Percentiles rank a stretch among this genome's conserved stretches.
phyloP scores from a whole-genome alignment of 2,888 invertebrate genomes.

The Chalcosyrphus nemorum region DNA sequence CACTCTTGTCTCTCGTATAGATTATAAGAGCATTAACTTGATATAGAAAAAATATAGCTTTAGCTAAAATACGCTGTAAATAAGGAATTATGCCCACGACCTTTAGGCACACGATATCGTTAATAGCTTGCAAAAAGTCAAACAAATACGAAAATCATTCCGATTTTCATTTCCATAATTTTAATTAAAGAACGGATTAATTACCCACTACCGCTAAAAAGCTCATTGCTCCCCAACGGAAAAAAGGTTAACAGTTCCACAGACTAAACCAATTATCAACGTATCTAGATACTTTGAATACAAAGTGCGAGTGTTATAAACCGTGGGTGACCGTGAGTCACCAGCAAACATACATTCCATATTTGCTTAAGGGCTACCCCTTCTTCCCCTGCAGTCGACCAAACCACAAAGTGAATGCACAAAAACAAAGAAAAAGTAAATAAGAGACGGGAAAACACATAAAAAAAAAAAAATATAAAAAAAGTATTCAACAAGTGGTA shows the following conservation, averaged over 20 bases:
- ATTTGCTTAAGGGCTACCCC: constrained; percentile 41
- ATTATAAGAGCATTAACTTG: too few relatives aligned
- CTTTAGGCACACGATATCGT: not conserved
- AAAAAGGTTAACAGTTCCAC: constrained; percentile 17
- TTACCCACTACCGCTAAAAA: constrained; percentile 5
- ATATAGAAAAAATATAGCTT: too few relatives aligned
- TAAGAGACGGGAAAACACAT: not conserved
- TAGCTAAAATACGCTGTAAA: too few relatives aligned
- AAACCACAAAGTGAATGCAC: not conserved
- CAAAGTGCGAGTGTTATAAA: constrained; percentile 3
- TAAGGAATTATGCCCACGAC: too few relatives aligned
- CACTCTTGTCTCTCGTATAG: too few relatives aligned
- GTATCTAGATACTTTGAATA: not conserved
- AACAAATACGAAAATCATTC: constrained; percentile 14
- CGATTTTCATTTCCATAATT: constrained; percentile 13
- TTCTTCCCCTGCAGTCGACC: not conserved
- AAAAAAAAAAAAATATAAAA: not conserved
- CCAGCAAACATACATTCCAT: not conserved
- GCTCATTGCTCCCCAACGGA: constrained; percentile 35
- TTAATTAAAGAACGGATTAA: constrained; percentile 28
- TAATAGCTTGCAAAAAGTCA: not conserved
- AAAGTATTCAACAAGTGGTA: constrained; percentile 27
- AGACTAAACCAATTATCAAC: constrained; percentile 17
- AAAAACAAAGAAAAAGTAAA: constrained; percentile 17
- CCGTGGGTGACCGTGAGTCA: constrained; percentile 48